phyloP scores from a whole-genome alignment of 1,140 invertebrate genomes.

The Magallana gigas region DNA sequence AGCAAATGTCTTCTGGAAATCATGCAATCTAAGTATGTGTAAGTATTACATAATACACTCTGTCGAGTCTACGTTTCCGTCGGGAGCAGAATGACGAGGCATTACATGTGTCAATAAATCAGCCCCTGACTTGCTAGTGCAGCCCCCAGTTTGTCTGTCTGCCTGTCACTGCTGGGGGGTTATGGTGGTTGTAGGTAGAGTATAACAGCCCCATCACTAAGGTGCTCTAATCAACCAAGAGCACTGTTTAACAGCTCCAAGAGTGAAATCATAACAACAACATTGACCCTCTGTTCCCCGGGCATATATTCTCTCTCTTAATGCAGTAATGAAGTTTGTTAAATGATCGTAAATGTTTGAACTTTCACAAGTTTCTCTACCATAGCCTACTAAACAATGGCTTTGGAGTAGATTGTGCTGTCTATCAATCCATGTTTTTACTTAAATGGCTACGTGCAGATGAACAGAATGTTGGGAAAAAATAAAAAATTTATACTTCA shows the following conservation, averaged over 20 bases:
- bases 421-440: neutral
- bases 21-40: slow-evolving; percentile 3
- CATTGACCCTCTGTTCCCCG: neutral
- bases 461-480: neutral
- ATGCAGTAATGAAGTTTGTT: slow-evolving; percentile 14
- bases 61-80: neutral
- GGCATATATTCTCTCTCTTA: neutral
- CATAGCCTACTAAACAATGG: slow-evolving; percentile 3
- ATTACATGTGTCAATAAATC: slow-evolving; percentile 3
- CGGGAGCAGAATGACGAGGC: neutral
- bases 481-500: slow-evolving; percentile 1
- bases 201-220: neutral
- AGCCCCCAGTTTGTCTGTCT: neutral
- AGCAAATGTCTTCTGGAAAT: neutral
- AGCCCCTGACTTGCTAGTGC: neutral
- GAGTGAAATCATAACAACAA: slow-evolving; percentile 4
- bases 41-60: slow-evolving; percentile 18
- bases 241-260: neutral
- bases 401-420: neutral
- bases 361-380: slow-evolving; percentile 2
- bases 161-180: slow-evolving; percentile 18
- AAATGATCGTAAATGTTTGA: neutral
- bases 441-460: neutral
- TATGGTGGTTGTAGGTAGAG: neutral
- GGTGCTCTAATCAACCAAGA: slow-evolving; percentile 14